These are phyloP conservation scores for Empis stercorea DNA, from an alignment of 2,888 invertebrate genomes.

Conservation along the genomic window DNA sequence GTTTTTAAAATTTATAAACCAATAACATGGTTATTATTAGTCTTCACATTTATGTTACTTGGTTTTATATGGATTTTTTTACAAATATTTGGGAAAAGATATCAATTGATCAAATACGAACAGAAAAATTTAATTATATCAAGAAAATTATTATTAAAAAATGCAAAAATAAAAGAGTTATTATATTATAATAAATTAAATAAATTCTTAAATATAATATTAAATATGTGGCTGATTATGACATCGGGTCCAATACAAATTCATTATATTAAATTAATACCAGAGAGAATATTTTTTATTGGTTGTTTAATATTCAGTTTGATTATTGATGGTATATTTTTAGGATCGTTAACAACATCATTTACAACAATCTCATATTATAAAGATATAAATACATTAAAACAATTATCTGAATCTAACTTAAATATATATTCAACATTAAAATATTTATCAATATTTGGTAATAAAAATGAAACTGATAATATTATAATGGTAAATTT, in stretches of 20 bases:
- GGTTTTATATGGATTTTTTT: not conserved
- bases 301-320: slow-evolving; percentile 30
- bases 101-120: too few species aligned
- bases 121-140: not conserved
- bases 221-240: too few species aligned
- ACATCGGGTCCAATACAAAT: too few species aligned
- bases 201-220: too few species aligned
- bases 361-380: slow-evolving; percentile 35
- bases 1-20: slow-evolving; percentile 28
- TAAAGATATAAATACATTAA: slow-evolving; percentile 34
- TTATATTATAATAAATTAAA: too few species aligned
- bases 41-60: too few species aligned
- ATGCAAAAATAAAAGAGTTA: too few species aligned
- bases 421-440: slow-evolving; percentile 22
- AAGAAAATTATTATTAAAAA: too few species aligned
- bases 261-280: too few species aligned
- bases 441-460: slow-evolving; percentile 23
- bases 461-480: slow-evolving; percentile 17
- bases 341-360: slow-evolving; percentile 35
- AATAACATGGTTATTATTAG: slow-evolving; percentile 17
- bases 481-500: slow-evolving; percentile 9
- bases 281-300: slow-evolving; percentile 22
- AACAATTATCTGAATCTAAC: slow-evolving; percentile 32
- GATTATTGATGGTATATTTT: slow-evolving; percentile 26
- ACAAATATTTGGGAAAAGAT: not conserved